Evolutionary conservation across 2,888 invertebrate genomes (phyloP).

Genomic region (Spicauda simplicius): DNA sequence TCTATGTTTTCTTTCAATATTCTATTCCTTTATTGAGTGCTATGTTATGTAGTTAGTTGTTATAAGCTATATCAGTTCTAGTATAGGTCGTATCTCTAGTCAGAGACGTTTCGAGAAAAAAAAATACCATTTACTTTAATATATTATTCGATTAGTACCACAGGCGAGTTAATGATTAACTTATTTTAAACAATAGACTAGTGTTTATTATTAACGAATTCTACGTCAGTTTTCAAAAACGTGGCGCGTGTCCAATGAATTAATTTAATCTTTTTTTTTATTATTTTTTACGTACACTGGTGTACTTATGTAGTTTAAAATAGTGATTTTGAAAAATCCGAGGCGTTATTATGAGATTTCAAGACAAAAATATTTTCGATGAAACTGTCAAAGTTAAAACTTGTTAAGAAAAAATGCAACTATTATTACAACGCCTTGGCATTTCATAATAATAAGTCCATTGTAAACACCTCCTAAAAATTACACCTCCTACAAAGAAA

Average conservation of each 20-base stretch:
- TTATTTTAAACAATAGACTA: slow-evolving; percentile 59
- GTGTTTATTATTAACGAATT: slow-evolving; percentile 61
- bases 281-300: neutral
- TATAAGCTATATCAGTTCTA: slow-evolving; percentile 66
- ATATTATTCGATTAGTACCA: slow-evolving; percentile 63
- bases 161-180: slow-evolving; percentile 75
- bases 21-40: slow-evolving; percentile 74
- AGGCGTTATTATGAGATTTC: no score
- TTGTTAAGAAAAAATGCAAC: no score
- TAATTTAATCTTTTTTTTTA: neutral
- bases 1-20: slow-evolving; percentile 57
- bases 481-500: no score
- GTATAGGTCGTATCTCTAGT: slow-evolving; percentile 81
- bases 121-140: slow-evolving; percentile 81
- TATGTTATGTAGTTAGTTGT: slow-evolving; percentile 74
- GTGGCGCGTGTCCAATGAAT: slow-evolving; percentile 28
- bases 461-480: no score
- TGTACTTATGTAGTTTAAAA: neutral
- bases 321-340: neutral
- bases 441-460: no score
- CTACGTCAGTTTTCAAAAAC: slow-evolving; percentile 56
- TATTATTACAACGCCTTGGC: no score
- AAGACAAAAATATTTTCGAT: no score
- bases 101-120: slow-evolving; percentile 76
- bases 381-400: no score